Evolutionary conservation across 2,113 vertebrate genomes (phyloP).

Genomic region (Odontophorus gujanensis): DNA sequence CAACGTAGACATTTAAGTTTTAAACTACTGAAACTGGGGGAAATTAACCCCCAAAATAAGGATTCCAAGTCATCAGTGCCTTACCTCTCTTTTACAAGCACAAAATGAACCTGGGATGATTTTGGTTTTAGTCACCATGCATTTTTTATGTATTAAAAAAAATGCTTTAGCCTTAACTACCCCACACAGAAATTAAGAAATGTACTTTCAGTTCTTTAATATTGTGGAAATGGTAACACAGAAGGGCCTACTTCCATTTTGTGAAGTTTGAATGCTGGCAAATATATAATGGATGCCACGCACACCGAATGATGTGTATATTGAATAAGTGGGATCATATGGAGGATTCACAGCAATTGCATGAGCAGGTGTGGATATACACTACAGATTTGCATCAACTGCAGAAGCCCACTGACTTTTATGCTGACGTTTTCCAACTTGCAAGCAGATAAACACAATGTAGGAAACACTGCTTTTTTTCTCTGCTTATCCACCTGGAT

Average conservation of each 20-base stretch:
- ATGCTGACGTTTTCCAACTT: neutral
- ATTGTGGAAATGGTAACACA: neutral
- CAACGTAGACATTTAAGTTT: neutral
- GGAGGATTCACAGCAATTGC: neutral
- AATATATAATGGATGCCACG: neutral
- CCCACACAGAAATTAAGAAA: neutral
- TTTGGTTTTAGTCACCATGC: neutral
- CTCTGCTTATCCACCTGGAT: neutral
- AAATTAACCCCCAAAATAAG: neutral
- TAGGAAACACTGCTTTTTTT: neutral
- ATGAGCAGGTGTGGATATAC: rapidly evolving
- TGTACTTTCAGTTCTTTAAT: neutral
- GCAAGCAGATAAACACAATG: neutral
- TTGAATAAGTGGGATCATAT: neutral
- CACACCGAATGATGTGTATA: neutral
- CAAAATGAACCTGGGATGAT: neutral
- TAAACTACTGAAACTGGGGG: neutral
- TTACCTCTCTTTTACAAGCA: neutral
- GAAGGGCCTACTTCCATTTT: neutral
- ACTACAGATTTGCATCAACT: neutral
- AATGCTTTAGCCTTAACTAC: neutral
- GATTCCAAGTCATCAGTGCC: neutral
- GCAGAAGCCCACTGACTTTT: neutral
- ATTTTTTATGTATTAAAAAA: neutral
- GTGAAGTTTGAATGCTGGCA: neutral